Evolutionary conservation across 2,888 invertebrate species (phyloP), one percentile per base, ranked within the genome.

Genomic region (Idaea aversata): DNA sequence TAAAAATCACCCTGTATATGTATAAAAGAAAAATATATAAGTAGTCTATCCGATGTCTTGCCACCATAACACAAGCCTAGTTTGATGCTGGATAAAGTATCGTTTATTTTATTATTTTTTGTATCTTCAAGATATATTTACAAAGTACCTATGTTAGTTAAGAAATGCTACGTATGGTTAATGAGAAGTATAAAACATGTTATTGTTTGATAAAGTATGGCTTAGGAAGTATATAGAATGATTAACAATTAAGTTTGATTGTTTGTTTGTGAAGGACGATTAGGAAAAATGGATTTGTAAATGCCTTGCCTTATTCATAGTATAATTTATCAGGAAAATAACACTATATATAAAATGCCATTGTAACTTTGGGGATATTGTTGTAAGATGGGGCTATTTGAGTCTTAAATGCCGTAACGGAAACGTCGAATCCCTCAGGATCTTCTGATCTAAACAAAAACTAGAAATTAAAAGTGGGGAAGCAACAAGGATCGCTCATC

Each of bases 191-290:
- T 47, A 47, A n/a, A 47, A 47, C 47, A 47, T 47, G 47, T 47
- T 47, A 47, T 47, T 47, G 47, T 47, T 47, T 47, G 47, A 47
- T 7, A 47, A 13, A 47, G 47, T 47, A 7, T 7, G 10, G 47
- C 47, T 47, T 7, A 47, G 47, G 13, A 47, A 6, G 47, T n/a
- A 10, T 47, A 47, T 47, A 47, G 10, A 47, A 47, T 47, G 47
- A 47, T 47, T 47, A 47, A 47, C 47, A 47, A 47, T 47, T 47
- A 47, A 47, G 47, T 47, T 47, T 47, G 47, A 47, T 47, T 47
- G 47, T 47, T 47, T 47, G 47, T 47, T 47, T 47, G 47, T 10
- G 3, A 7, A 47, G 10, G 47, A 47, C 47, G 6, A 47, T 47
- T 47, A 10, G 10, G 47, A 47, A 47, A 47, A 47, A 25, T 25